phyloP scores from a whole-genome alignment of 2,113 vertebrate genomes.

The Murina feae region DNA sequence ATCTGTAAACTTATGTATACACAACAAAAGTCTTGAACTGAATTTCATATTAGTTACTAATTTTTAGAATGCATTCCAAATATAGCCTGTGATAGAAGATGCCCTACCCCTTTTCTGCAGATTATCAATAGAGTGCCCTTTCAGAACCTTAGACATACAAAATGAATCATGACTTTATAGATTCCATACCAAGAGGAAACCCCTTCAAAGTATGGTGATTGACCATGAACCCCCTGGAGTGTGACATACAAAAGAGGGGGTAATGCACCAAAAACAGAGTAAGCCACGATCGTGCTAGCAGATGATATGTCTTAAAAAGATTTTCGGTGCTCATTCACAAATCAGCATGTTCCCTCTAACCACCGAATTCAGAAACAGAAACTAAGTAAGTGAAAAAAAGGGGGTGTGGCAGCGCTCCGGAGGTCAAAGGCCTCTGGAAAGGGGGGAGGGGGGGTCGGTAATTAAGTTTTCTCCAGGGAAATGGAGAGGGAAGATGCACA shows the following conservation, averaged over 20 bases:
- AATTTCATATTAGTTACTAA: not conserved
- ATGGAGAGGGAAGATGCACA: not conserved
- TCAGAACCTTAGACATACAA: conserved; percentile 3
- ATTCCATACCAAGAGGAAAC: not conserved
- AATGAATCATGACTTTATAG: not conserved
- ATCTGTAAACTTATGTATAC: not conserved
- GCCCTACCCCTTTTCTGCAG: not conserved
- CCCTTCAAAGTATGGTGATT: not conserved
- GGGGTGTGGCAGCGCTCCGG: no score
- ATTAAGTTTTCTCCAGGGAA: not conserved
- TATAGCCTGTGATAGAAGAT: not conserved
- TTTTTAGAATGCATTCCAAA: conserved; percentile 33
- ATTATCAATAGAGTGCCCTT: not conserved
- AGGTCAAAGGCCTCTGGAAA: not conserved
- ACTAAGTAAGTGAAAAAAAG: not conserved
- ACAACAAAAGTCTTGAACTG: not conserved
- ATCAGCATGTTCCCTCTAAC: not conserved
- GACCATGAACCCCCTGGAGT: not conserved
- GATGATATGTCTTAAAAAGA: not conserved
- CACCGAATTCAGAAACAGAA: conserved; percentile 13
- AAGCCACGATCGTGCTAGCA: not conserved
- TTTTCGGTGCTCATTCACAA: not conserved
- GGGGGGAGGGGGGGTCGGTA: not conserved
- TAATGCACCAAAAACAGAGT: not conserved
- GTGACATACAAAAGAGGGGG: not conserved